Base-by-base conservation (phyloP, 35 echinoderm and acorn worm genomes). In the Holothuria glaberrima region DNA sequence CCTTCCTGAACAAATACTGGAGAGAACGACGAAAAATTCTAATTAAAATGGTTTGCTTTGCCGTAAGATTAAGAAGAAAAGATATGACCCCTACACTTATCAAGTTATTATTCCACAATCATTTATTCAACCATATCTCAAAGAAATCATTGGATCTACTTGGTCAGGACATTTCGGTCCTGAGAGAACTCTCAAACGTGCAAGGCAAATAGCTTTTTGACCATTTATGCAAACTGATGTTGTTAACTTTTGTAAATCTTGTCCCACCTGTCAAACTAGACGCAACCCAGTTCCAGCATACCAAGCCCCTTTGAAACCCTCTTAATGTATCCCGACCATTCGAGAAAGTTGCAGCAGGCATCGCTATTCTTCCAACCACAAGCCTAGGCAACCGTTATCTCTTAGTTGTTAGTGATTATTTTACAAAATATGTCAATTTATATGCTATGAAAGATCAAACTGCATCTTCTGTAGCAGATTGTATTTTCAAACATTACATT, bases 281-380 rank as follows among this genome's bases (percentile, higher is more conserved):
- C 2, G 74, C 1, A 78, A 38, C 7, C 74, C 74, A 34, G 33
- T 30, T 48, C 74, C 74, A 34, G 33, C 21, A 1, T 34, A n/a
- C 9, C n/a, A 34, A 78, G 83, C 83, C 3, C 59, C 83, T 12
- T 33, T 86, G 13, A 21, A 33, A 18, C 27, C n/a, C 18, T 68
- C 6, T 86, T 19, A 1, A 64, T 17, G 41, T 50, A 44, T 44
- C 64, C 25, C 21, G 48, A 12, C 77, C 89, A 38, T 68, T 91
- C 0, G 16, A 91, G 44, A 14, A 70, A 4, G 65, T 91, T 5
- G 36, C 50, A 27, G 79, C 65, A 2, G 84, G 80, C 30, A 91
- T 94, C 17, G 86, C 89, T 21, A 89, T 91, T 61, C 50, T 94
- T 48, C 89, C 89, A 12, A 34, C 29, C 1, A 32, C 69, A 28